These are phyloP conservation scores for Melanostigma gelatinosum DNA, from an alignment of 2,113 vertebrate genomes.

Conservation along the genomic window DNA sequence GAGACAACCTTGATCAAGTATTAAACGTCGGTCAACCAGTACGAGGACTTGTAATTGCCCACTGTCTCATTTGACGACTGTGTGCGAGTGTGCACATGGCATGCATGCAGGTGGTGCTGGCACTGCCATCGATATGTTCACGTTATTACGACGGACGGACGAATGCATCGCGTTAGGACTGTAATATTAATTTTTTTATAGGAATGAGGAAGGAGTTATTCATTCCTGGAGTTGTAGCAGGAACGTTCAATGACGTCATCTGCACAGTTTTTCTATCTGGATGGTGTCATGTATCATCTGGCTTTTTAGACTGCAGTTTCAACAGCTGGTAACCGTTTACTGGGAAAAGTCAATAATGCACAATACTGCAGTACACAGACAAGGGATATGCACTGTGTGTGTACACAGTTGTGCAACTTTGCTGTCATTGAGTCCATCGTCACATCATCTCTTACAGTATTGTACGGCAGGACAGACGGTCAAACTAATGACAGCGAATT, in stretches of 20 bases:
- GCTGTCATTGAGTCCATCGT: not conserved
- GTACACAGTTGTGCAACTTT: not conserved
- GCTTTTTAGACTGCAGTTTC: not conserved
- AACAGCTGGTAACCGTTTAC: not conserved
- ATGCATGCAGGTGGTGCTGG: slow-evolving; percentile 16
- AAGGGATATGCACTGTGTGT: not conserved
- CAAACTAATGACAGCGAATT: not conserved
- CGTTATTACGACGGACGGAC: not conserved
- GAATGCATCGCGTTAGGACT: not conserved
- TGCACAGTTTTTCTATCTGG: not conserved
- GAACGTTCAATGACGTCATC: not conserved
- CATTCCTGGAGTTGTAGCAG: not conserved
- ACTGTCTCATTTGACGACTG: slow-evolving; percentile 44
- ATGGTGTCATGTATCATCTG: not conserved
- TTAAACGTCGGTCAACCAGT: slow-evolving; percentile 70
- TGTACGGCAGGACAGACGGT: not conserved
- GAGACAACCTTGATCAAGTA: slow-evolving; percentile 69
- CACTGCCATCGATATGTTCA: slow-evolving; percentile 20
- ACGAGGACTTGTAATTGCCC: slow-evolving; percentile 56
- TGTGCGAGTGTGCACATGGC: slow-evolving; percentile 7
- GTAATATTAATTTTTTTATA: not conserved
- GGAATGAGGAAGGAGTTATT: not conserved
- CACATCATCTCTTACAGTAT: not conserved
- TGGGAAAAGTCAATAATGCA: not conserved
- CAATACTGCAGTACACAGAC: no score